Evolutionary conservation across 37 sponge, comb jelly and placozoan species (phyloP), one percentile per base, ranked within the genome.

Genomic region (Dysidea cf. avara): DNA sequence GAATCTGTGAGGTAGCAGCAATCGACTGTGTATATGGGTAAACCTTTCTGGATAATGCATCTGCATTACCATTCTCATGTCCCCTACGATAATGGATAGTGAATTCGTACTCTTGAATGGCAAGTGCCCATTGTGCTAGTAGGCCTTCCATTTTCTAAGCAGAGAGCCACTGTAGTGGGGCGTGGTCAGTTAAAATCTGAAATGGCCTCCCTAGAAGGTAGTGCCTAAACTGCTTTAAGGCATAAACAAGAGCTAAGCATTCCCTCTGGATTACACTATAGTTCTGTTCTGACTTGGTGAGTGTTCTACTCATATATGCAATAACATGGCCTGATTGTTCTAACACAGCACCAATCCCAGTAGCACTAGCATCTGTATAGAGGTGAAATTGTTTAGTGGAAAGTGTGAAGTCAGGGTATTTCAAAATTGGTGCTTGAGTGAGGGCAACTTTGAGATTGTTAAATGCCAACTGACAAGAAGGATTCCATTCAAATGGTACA

Each of bases 121-220:
- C 66, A 56, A 81, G 66, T 34, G 73, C 58, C 72, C 81, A 71
- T 13, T 65, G 52, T 17, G 39, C 52, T 26, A 74, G 74, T 39
- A 49, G n/a, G 28, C 69, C 46, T 9, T 43, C 46, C 46, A 43
- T 43, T 43, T 43, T 43, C 46, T 43, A 9, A 9, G 46, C 46
- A 29, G 52, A 29, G 13, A 66, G 61, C 63, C 83, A 75, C 7
- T 66, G 51, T 21, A 66, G 65, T n/a, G 83, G 63, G 2, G 21
- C 48, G 54, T 66, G 76, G 51, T 75, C 83, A 0, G 70, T 67
- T 7, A 58, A 2, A 25, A 66, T 6, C 33, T 48, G 18, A 38
- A 75, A 75, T 43, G 46, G 46, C 9, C 9, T 5, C 64, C 66
- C 74, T 0, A 81, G 51, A 20, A 81, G 65, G 49, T 81, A 72